These are phyloP conservation scores for Elachura formosa DNA, from an alignment of 2,113 vertebrate genomes.

Conservation along the genomic window DNA sequence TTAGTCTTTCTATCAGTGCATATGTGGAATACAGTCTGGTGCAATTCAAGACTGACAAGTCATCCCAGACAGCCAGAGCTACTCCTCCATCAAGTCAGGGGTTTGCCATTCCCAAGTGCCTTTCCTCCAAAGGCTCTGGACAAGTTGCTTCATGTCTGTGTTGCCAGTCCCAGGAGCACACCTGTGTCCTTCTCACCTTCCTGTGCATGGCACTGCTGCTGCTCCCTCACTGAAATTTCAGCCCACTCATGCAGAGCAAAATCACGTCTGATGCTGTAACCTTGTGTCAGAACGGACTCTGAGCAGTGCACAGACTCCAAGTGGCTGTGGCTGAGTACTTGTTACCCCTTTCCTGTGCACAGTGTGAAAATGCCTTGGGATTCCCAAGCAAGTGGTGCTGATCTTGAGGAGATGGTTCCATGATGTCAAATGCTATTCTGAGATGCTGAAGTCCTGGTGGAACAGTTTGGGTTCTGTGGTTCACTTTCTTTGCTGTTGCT, in stretches of 20 bases:
- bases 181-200: neutral
- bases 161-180: neutral
- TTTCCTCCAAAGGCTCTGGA: neutral
- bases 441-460: neutral
- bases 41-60: neutral
- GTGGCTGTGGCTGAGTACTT: fast-evolving
- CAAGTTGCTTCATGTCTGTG: fast-evolving
- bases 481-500: neutral
- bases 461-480: neutral
- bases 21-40: neutral
- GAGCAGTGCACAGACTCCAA: neutral
- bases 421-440: neutral
- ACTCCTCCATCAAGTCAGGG: neutral
- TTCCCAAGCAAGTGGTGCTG: neutral
- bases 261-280: neutral
- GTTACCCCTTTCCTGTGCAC: neutral
- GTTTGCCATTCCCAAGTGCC: fast-evolving
- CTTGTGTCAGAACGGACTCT: neutral
- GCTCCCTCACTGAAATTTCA: neutral
- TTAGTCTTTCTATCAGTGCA: neutral
- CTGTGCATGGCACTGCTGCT: neutral
- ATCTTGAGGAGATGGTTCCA: neutral
- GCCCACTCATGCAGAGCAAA: neutral
- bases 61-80: neutral
- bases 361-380: neutral